phyloP scores from a whole-genome alignment of 2,888 invertebrate species.

The Pedicia rivosa region DNA sequence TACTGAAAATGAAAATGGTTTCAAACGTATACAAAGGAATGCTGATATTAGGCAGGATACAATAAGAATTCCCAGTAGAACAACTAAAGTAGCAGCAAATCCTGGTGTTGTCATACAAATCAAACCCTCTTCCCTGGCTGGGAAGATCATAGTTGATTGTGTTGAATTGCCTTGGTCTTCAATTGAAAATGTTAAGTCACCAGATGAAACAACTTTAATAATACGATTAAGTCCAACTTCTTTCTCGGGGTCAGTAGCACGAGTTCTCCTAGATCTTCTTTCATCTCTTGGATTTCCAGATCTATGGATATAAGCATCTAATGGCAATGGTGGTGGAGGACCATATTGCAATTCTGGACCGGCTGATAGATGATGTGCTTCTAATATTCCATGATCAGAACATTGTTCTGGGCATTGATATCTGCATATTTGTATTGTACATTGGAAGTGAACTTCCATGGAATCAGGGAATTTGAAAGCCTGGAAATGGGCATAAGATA shows the following conservation, averaged over 20 bases:
- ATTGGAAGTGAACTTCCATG: conserved; percentile 93
- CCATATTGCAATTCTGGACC: conserved; percentile 50
- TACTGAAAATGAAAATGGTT: conserved; percentile 43
- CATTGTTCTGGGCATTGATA: conserved; percentile 90
- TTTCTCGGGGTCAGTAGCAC: conserved; percentile 51
- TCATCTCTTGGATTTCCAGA: conserved; percentile 51
- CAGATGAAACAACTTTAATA: conserved; percentile 81
- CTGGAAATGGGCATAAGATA: conserved; percentile 87
- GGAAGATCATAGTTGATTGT: conserved; percentile 51
- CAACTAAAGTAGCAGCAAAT: conserved; percentile 70
- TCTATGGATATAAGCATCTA: conserved; percentile 48
- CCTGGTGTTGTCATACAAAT: conserved; percentile 94
- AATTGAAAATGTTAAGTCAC: conserved; percentile 71
- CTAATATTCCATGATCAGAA: conserved; percentile 44
- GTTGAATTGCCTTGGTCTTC: conserved; percentile 47
- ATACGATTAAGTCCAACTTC: conserved; percentile 79
- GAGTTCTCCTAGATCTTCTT: conserved; percentile 47
- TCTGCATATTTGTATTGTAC: conserved; percentile 85
- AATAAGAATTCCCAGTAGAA: conserved; percentile 65
- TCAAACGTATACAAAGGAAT: conserved; percentile 64
- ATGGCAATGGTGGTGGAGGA: conserved; percentile 43
- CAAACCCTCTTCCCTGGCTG: conserved; percentile 48
- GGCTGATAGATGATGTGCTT: conserved; percentile 37
- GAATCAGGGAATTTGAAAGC: conserved; percentile 93
- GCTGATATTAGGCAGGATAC: conserved; percentile 76